Percentiles rank a stretch among this genome's conserved stretches.
phyloP scores from a whole-genome alignment of 2,113 vertebrate genomes.

The Sturnira hondurensis region DNA sequence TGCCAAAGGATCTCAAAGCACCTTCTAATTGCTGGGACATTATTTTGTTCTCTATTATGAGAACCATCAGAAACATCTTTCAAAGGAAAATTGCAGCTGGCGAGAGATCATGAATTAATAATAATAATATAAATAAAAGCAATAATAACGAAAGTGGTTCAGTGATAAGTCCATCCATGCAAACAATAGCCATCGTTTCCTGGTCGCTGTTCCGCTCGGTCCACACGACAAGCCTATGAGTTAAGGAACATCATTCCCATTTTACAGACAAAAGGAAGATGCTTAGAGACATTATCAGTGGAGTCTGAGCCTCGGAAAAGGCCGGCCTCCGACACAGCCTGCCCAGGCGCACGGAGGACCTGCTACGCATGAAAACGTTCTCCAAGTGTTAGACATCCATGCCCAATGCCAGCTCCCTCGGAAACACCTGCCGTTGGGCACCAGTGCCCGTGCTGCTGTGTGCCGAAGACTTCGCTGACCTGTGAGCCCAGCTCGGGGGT shows the following conservation, averaged over 20 bases:
- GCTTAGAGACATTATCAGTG: background rate
- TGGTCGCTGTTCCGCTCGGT: background rate
- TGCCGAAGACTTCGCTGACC: background rate
- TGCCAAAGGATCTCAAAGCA: slow-evolving; percentile 32
- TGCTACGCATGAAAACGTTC: background rate
- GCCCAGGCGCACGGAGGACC: fast-evolving
- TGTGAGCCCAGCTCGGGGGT: too few relatives aligned
- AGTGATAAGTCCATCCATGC: background rate
- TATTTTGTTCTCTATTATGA: slow-evolving; percentile 41
- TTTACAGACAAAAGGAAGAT: background rate
- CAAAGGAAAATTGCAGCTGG: slow-evolving; percentile 13
- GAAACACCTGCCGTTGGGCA: fast-evolving
- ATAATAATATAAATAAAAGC: slow-evolving; percentile 9
- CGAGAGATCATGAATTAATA: slow-evolving; percentile 35
- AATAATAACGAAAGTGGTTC: background rate
- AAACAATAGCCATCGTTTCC: background rate
- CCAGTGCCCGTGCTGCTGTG: fast-evolving
- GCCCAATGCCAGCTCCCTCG: fast-evolving
- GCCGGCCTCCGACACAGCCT: background rate
- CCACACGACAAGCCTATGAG: background rate
- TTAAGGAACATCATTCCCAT: background rate
- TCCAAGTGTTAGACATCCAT: too few relatives aligned
- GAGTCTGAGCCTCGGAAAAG: background rate
- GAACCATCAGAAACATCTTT: slow-evolving; percentile 41
- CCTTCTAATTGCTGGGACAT: slow-evolving; percentile 23